Evolutionary conservation across 1,140 invertebrate species (phyloP).

Genomic region (Zophobas morio): DNA sequence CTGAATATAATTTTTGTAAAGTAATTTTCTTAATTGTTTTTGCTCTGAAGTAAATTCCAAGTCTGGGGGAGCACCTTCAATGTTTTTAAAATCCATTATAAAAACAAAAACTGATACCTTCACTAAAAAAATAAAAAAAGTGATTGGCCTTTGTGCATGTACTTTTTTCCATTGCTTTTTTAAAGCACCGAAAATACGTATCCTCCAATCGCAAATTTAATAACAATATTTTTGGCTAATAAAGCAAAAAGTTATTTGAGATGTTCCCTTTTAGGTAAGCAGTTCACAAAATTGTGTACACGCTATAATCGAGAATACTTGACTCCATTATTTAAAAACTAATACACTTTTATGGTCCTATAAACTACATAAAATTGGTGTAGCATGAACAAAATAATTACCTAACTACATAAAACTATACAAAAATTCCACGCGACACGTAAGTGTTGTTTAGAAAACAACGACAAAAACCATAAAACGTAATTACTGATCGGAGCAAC

Average conservation of each 20-base stretch:
- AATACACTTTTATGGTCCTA: too few species aligned
- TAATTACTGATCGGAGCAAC: neutral
- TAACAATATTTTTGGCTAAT: too few species aligned
- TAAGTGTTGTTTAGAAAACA: neutral
- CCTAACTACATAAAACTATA: neutral
- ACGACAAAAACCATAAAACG: neutral
- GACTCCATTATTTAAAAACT: too few species aligned
- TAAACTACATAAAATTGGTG: neutral
- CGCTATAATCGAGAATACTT: too few species aligned
- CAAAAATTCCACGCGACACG: neutral
- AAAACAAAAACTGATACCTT: constrained; percentile 14
- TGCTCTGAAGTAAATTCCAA: constrained; percentile 13
- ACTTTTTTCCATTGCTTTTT: too few species aligned
- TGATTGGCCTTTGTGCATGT: too few species aligned
- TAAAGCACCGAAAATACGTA: too few species aligned
- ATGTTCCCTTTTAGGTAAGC: too few species aligned
- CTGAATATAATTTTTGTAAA: constrained; percentile 14
- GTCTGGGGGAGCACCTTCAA: constrained; percentile 12
- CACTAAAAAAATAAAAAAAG: too few species aligned
- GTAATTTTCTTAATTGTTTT: constrained; percentile 16
- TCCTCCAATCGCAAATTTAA: too few species aligned
- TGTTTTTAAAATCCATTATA: constrained; percentile 12
- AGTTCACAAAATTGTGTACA: too few species aligned
- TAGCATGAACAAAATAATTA: neutral
- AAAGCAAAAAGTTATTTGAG: too few species aligned